Evolutionary conservation across 2,113 vertebrate species (phyloP), one percentile per base, ranked within the genome.

Genomic region (Ceyx margarethae): DNA sequence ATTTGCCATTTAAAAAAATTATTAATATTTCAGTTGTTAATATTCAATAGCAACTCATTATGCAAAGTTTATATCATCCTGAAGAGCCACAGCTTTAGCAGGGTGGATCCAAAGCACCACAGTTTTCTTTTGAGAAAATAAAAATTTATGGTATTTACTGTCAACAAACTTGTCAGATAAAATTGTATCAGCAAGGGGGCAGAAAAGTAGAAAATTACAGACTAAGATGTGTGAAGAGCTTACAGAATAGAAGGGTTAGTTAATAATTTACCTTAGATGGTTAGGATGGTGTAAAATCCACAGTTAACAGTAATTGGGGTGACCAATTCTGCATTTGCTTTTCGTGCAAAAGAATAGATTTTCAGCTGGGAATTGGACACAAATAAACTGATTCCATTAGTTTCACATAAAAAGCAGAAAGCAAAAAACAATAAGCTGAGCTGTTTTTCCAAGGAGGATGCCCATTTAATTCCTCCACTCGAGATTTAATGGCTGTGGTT

Each of bases 121-220:
- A n/a, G 61, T n/a, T 91, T 96, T 91, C 43, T 90, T 67, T 50
- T 73, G 35, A 62, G 74, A 85, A 94, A 83, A 89, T 84, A 85
- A 81, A 93, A 94, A 81, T 29, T 53, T 79, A 72, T 62, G 66
- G 25, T 91, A 94, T 96, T 96, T 93, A 78, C 60, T 95, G 61
- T 95, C 87, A 95, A 58, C 92, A 96, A 96, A 91, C 67, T 93
- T 90, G 74, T 79, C 82, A 68, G 45, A 82, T 91, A 72, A 85
- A 96, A 95, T 91, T 91, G 31, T 90, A 87, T 84, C 94, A 96
- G 81, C 75, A 94, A 96, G 79, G 71, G 74, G 57, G 81, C 61
- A 95, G 81, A 91, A 96, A 96, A 93, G 90, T 48, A 92, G 94
- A 95, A 96, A 96, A 97, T 93, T 94, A 91, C 28, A 80, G 85